Conservation (phyloP, 1,140 invertebrate genomes). For the Procambarus virginalis region DNA sequence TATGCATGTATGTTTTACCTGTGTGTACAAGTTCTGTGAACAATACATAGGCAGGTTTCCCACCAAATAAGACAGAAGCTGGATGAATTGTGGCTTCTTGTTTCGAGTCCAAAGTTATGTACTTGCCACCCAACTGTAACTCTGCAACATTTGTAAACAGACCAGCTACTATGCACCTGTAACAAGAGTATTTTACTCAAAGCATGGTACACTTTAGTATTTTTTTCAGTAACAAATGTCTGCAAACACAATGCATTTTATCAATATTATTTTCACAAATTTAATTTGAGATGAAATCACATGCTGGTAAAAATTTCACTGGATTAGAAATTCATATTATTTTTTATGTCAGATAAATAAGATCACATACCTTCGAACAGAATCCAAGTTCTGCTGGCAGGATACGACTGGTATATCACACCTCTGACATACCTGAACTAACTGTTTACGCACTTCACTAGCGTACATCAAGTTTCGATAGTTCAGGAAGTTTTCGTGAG, state of each 20-base stretch:
- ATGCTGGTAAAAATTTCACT: no score
- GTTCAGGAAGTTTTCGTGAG: conserved; percentile 92
- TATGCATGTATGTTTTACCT: conserved; percentile 86
- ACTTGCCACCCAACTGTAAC: conserved; percentile 83
- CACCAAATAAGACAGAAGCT: conserved; percentile 84
- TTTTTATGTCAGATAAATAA: conserved; percentile 21
- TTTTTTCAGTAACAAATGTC: no score
- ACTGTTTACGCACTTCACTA: conserved; percentile 86
- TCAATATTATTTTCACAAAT: no score
- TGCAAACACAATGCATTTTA: no score
- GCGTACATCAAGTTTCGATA: conserved; percentile 89
- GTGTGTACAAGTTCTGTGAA: conserved; percentile 94
- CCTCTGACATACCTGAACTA: conserved; percentile 84
- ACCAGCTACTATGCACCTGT: conserved; percentile 84
- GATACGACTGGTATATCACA: conserved; percentile 81
- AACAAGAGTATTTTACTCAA: background rate
- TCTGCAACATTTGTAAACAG: conserved; percentile 94
- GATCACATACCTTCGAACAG: conserved; percentile 79
- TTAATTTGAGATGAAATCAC: no score
- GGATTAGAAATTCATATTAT: no score
- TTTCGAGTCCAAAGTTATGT: conserved; percentile 81
- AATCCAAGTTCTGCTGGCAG: conserved; percentile 84
- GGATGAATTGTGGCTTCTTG: conserved; percentile 88
- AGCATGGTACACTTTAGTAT: no score
- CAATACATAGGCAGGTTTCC: conserved; percentile 85